phyloP scores from a whole-genome alignment of 2,113 vertebrate genomes.

The Candoia aspera region DNA sequence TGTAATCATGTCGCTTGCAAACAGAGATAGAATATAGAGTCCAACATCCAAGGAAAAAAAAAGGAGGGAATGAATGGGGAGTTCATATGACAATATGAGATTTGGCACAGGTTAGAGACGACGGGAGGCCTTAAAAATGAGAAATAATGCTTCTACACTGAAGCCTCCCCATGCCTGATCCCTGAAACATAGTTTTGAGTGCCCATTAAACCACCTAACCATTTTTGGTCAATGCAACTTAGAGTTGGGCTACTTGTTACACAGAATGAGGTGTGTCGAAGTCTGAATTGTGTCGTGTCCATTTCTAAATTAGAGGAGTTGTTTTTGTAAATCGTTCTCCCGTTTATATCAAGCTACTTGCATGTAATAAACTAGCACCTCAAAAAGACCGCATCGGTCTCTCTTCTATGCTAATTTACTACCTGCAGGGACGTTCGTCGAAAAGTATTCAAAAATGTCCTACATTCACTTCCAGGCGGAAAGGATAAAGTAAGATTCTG shows the following conservation, averaged over 20 bases:
- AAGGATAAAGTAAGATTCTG: not conserved
- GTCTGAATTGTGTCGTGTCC: not conserved
- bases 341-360: not conserved
- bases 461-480: not conserved
- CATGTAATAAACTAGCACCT: not conserved
- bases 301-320: not conserved
- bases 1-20: conserved; percentile 21
- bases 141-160: not conserved
- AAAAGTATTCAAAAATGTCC: not conserved
- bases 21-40: conserved; percentile 30
- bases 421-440: not conserved
- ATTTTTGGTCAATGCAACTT: not conserved
- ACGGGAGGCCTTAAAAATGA: not conserved
- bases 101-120: not conserved
- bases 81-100: not conserved
- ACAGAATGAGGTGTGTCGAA: not conserved
- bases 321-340: not conserved
- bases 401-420: not conserved
- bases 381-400: not conserved
- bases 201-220: not conserved
- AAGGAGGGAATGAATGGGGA: not conserved
- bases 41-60: conserved; percentile 6
- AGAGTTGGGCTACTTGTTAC: not conserved
- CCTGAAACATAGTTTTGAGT: not conserved
- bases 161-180: not conserved